phyloP scores from a whole-genome alignment of 2,888 invertebrate species.

The Parascotia fuliginaria region DNA sequence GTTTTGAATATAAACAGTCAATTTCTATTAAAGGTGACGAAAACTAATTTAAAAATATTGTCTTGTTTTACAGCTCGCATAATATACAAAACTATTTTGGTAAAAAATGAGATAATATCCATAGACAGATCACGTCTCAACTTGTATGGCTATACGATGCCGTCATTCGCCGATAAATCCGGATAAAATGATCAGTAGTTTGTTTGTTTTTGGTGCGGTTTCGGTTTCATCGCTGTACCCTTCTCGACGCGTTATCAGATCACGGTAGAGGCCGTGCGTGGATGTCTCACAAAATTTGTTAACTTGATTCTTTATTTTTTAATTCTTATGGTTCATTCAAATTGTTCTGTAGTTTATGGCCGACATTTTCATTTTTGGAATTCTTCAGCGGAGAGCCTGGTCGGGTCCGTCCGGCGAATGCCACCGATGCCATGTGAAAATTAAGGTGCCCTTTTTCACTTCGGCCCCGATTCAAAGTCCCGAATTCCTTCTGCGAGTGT shows the following conservation, averaged over 20 bases:
- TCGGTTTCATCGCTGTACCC: constrained; percentile 78
- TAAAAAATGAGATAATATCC: constrained; percentile 60
- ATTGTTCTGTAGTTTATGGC: constrained; percentile 84
- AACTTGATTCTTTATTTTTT: constrained; percentile 72
- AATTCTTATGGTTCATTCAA: constrained; percentile 80
- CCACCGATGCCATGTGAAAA: constrained; percentile 80
- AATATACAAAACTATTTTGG: constrained; percentile 67
- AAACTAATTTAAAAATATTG: constrained; percentile 68
- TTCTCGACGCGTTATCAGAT: constrained; percentile 79
- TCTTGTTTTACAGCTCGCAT: constrained; percentile 63
- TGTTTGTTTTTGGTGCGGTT: constrained; percentile 76
- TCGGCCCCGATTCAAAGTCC: constrained; percentile 68
- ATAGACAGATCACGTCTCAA: constrained; percentile 73
- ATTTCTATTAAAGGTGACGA: constrained; percentile 54
- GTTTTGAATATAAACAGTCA: constrained; percentile 58
- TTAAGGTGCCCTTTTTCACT: constrained; percentile 79
- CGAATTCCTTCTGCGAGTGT: constrained; percentile 68
- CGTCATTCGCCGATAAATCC: constrained; percentile 71
- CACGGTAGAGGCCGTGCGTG: constrained; percentile 61
- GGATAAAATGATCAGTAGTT: constrained; percentile 73
- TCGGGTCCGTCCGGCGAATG: constrained; percentile 61
- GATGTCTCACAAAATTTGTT: constrained; percentile 79
- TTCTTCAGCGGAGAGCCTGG: constrained; percentile 60
- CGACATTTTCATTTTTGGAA: constrained; percentile 84
- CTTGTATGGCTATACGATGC: constrained; percentile 68